Conservation (phyloP, 2,113 vertebrate species). For the Atherinomorus stipes region DNA sequence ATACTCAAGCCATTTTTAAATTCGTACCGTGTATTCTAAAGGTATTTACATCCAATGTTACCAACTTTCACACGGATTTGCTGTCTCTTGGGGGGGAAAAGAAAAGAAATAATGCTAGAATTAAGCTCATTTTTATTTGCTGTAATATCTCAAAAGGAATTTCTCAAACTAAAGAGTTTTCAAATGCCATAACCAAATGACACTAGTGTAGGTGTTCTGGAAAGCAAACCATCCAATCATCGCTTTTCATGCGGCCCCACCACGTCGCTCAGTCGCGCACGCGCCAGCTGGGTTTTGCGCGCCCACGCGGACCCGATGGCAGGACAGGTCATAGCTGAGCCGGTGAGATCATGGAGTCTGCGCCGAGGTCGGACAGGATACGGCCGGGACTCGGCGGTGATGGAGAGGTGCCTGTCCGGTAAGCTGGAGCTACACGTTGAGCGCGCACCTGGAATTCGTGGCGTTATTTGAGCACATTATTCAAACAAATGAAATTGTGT, state of each 20-base stretch:
- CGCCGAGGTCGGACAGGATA: constrained; percentile 56
- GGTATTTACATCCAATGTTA: neutral
- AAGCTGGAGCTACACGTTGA: constrained; percentile 7
- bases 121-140: neutral
- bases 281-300: constrained; percentile 59
- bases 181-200: neutral
- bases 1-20: no score
- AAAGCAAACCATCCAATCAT: constrained; percentile 18
- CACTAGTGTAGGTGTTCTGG: constrained; percentile 10
- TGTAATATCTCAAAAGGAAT: neutral
- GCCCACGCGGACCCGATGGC: constrained; percentile 71
- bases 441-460: constrained; percentile 28
- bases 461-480: constrained; percentile 3
- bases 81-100: no score
- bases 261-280: constrained; percentile 42
- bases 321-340: constrained; percentile 73
- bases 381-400: constrained; percentile 47
- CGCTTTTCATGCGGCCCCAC: constrained; percentile 38
- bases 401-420: constrained; percentile 66
- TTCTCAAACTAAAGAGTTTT: neutral
- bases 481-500: constrained; percentile 34
- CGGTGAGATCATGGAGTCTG: constrained; percentile 73
- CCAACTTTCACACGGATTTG: neutral
- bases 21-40: no score
- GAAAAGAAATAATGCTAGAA: neutral